These are phyloP conservation scores for Podabrus alpinus DNA, from an alignment of 2,888 invertebrate species.

Conservation along the genomic window DNA sequence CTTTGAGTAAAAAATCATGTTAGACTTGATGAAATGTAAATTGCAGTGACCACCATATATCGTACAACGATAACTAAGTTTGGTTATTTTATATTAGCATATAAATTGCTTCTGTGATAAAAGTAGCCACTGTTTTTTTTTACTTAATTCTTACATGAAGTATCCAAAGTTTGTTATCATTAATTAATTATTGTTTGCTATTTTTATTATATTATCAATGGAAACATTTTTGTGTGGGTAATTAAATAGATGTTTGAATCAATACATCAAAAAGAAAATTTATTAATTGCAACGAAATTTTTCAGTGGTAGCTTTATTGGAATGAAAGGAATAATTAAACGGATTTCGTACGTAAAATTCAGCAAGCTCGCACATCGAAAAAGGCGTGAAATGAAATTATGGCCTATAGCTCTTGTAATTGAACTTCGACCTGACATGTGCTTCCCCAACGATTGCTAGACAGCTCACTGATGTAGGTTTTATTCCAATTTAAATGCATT, in stretches of 20 bases:
- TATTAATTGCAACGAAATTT: neutral
- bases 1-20: slow-evolving; percentile 23
- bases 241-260: neutral
- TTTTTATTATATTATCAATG: neutral
- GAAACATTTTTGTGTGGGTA: neutral
- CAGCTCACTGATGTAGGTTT: slow-evolving; percentile 26
- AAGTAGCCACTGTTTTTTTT: neutral
- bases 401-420: slow-evolving; percentile 27
- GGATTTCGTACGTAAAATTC: slow-evolving; percentile 22
- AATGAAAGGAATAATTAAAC: slow-evolving; percentile 31
- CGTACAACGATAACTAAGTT: slow-evolving; percentile 18
- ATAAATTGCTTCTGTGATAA: slow-evolving; percentile 23
- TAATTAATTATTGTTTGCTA: neutral
- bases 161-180: neutral
- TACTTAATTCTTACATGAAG: neutral
- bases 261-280: neutral
- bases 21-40: slow-evolving; percentile 20
- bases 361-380: slow-evolving; percentile 15
- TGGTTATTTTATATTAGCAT: slow-evolving; percentile 27
- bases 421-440: slow-evolving; percentile 30
- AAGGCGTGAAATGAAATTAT: slow-evolving; percentile 31
- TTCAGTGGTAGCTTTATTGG: slow-evolving; percentile 7
- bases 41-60: slow-evolving; percentile 19
- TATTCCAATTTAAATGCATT: slow-evolving; percentile 30
- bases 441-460: slow-evolving; percentile 23